These are phyloP conservation scores for Scartelaos histophorus DNA, from an alignment of 2,113 vertebrate genomes.

Conservation along the genomic window DNA sequence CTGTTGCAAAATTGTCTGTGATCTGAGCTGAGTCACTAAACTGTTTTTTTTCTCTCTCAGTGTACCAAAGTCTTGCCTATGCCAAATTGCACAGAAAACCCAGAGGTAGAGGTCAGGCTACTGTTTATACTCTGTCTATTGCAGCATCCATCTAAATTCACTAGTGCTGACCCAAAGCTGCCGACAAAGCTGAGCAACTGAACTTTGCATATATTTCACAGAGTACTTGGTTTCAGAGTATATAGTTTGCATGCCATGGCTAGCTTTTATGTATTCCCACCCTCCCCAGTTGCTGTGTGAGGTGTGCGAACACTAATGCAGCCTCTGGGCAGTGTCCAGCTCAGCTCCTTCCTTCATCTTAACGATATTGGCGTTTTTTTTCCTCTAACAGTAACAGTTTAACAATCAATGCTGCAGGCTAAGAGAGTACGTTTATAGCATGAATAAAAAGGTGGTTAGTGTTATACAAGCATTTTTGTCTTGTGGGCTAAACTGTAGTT, in stretches of 20 bases:
- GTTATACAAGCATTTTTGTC: constrained; percentile 2
- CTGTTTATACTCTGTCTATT: neutral
- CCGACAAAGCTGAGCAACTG: neutral
- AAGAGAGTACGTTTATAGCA: constrained; percentile 10
- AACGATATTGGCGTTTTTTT: neutral
- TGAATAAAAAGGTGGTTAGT: neutral
- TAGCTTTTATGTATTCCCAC: constrained; percentile 15
- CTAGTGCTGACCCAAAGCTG: neutral
- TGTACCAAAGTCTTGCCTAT: neutral
- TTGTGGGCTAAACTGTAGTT: neutral
- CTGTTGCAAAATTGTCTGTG: constrained; percentile 7
- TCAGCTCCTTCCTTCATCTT: neutral
- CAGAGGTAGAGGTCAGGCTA: constrained; percentile 7
- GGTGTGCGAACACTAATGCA: constrained; percentile 34
- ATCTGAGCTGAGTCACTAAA: constrained; percentile 16
- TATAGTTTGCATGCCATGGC: constrained; percentile 6
- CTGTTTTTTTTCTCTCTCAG: neutral
- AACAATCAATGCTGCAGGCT: constrained; percentile 1
- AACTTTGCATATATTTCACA: constrained; percentile 8
- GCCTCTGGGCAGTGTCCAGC: constrained; percentile 15
- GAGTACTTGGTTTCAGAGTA: constrained; percentile 10
- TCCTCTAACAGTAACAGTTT: constrained; percentile 3
- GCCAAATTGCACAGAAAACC: constrained; percentile 1
- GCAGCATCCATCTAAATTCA: constrained; percentile 3
- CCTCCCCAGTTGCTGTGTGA: constrained; percentile 7